Evolutionary conservation across 2,797 vertebrate species (phyloP), one percentile per base, ranked within the genome.

Genomic region (Florisuga fusca): DNA sequence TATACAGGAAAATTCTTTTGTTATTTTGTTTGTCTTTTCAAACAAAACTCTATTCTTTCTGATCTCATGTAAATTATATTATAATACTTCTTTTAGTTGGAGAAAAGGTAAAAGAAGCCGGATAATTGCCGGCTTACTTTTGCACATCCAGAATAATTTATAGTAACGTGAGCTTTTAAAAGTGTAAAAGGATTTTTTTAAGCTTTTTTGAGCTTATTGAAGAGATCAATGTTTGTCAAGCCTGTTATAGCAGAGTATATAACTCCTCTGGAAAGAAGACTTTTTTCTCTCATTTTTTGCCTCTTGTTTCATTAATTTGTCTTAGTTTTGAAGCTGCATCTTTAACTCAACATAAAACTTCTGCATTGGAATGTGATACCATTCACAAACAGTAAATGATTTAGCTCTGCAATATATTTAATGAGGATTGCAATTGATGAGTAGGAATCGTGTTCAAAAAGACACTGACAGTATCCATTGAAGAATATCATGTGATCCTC

Each of bases 171-270:
- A 78, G 62, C 79, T 77, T 89, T 73, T 72, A 15, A 38, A 86
- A 84, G 7, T 33, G 31, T 68, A 87, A 86, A 87, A 82, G 51
- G 36, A 67, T 55, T 17, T 22, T 14, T 61, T 87, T 38, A 6
- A 38, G 50, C 5, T 59, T 89, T 95, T 88, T 93, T 83, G 38
- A 59, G 34, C 23, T 85, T 87, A 31, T 53, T 85, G 45, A 74
- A 87, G 61, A 83, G 27, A 18, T 68, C 26, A 62, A 2, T 50
- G 23, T 64, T 87, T 68, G 38, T 77, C 23, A 87, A 85, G 53
- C 21, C 33, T 82, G 6, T 46, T 69, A 38, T 4, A 46, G 45
- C 26, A 34, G 57, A n/a, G n/a, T n/a, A n/a, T n/a, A n/a, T n/a
- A n/a, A n/a, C 7, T 93, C 8, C 27, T 76, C 27, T 86, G 34